Percentiles rank a stretch among this genome's conserved stretches.
These are phyloP conservation scores for Cisticola juncidis DNA, from an alignment of 2,113 vertebrate species.

Conservation along the genomic window DNA sequence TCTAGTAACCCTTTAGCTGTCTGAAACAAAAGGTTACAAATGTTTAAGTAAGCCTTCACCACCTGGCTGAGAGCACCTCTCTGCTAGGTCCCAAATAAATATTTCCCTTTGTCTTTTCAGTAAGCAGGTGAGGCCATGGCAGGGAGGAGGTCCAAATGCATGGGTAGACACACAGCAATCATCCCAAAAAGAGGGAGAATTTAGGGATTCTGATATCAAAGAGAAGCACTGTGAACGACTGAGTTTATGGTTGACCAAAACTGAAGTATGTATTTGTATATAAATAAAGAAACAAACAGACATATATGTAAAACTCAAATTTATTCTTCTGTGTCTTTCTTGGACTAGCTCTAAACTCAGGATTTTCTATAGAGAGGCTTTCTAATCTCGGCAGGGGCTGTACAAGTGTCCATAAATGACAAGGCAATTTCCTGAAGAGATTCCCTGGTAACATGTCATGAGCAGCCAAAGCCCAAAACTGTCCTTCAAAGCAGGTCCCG, in stretches of 20 bases:
- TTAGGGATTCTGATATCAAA: not conserved
- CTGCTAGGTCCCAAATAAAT: not conserved
- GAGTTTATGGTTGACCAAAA: not conserved
- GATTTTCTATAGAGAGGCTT: not conserved
- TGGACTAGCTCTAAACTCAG: not conserved
- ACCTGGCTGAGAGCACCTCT: not conserved
- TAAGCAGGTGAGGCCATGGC: not conserved
- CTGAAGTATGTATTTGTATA: not conserved
- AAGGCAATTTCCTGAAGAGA: not conserved
- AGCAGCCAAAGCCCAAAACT: not conserved
- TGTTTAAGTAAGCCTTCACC: not conserved
- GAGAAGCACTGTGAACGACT: not conserved
- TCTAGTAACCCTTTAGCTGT: not conserved
- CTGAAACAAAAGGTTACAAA: not conserved
- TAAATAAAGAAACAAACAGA: not conserved
- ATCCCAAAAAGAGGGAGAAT: not conserved
- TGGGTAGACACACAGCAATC: not conserved
- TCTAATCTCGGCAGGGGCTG: not conserved
- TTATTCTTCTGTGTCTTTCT: not conserved
- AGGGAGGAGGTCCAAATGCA: not conserved
- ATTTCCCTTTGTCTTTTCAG: not conserved
- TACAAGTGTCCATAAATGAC: not conserved
- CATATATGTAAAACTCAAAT: not conserved
- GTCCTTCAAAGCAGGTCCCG: not conserved
- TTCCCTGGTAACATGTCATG: not conserved